Evolutionary conservation across 2,888 invertebrate genomes (phyloP).

Genomic region (Thymelicus sylvestris): DNA sequence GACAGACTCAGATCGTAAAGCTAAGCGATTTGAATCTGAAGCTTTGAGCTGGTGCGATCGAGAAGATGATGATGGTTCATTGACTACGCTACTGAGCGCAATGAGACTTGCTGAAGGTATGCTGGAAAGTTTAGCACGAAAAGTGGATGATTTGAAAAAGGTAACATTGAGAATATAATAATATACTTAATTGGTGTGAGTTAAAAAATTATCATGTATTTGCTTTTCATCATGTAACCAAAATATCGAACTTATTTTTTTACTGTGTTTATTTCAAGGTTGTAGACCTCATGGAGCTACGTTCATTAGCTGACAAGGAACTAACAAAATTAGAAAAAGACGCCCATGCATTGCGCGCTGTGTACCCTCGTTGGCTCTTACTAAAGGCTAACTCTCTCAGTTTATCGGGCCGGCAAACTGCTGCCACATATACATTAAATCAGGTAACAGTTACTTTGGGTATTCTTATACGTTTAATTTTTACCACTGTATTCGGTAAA

Average conservation of each 20-base stretch:
- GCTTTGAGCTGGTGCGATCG: slow-evolving; percentile 63
- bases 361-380: slow-evolving; percentile 71
- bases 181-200: no score
- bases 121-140: slow-evolving; percentile 75
- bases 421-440: slow-evolving; percentile 55
- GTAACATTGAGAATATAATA: slow-evolving; percentile 46
- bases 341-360: slow-evolving; percentile 56
- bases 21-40: slow-evolving; percentile 71
- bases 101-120: slow-evolving; percentile 75
- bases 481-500: no score
- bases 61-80: slow-evolving; percentile 58
- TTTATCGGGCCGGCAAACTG: slow-evolving; percentile 61
- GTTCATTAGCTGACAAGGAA: slow-evolving; percentile 73
- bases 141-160: slow-evolving; percentile 75
- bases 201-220: slow-evolving; percentile 6
- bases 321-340: slow-evolving; percentile 65
- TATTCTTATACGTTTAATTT: no score
- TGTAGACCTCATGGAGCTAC: slow-evolving; percentile 75
- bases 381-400: slow-evolving; percentile 64
- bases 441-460: slow-evolving; percentile 51
- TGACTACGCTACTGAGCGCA: slow-evolving; percentile 64
- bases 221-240: not conserved
- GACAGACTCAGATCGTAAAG: slow-evolving; percentile 61
- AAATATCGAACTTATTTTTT: slow-evolving; percentile 5
- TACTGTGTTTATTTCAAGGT: slow-evolving; percentile 54